phyloP scores from a whole-genome alignment of 2,113 vertebrate genomes.

The Geococcyx californianus region DNA sequence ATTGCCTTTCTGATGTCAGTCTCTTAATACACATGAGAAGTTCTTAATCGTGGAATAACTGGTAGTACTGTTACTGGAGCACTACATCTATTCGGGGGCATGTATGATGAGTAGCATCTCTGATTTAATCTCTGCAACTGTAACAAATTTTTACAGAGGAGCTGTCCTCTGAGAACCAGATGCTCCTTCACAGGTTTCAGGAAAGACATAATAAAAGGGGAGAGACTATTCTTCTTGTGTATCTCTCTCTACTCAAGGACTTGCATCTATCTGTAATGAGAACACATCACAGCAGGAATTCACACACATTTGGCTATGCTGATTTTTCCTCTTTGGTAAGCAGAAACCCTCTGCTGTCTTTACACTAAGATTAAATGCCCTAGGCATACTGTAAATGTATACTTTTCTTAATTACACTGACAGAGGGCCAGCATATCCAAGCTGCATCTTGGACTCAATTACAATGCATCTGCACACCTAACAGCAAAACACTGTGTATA shows the following conservation, averaged over 20 bases:
- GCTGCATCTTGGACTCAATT: background rate
- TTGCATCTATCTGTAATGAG: background rate
- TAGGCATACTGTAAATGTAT: background rate
- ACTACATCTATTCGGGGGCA: background rate
- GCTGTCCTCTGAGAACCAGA: background rate
- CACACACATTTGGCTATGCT: background rate
- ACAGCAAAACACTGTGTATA: background rate
- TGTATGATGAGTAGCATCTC: background rate
- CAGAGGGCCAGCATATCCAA: background rate
- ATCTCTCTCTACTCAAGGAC: background rate
- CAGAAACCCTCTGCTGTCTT: background rate
- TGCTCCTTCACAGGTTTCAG: background rate
- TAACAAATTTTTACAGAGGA: background rate
- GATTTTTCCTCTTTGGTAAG: background rate
- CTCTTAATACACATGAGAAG: background rate
- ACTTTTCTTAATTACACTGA: background rate
- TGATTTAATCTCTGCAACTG: background rate
- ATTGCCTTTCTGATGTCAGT: background rate
- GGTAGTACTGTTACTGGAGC: background rate
- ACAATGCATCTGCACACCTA: background rate
- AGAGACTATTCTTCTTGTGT: background rate
- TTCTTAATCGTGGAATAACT: background rate
- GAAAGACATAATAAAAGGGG: background rate
- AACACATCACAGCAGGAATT: conserved; percentile 19
- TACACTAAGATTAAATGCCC: background rate